These are phyloP conservation scores for Therioaphis trifolii DNA, from an alignment of 2,888 invertebrate species.

Conservation along the genomic window DNA sequence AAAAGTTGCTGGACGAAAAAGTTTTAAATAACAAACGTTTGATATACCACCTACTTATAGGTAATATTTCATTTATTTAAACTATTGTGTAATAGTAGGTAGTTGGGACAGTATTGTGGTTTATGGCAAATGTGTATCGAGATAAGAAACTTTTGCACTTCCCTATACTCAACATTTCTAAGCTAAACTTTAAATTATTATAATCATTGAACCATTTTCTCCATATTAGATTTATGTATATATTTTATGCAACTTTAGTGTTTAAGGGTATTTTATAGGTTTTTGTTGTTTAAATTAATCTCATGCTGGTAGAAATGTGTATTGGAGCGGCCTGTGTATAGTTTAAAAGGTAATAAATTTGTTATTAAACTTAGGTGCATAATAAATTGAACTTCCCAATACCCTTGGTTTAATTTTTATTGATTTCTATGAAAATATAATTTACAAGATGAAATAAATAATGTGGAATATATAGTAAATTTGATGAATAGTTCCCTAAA, in stretches of 20 bases:
- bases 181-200: constrained; percentile 37
- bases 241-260: constrained; percentile 24
- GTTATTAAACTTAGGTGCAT: not conserved
- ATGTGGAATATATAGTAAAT: not conserved
- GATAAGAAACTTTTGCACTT: constrained; percentile 25
- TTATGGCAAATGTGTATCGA: not conserved
- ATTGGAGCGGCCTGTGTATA: not conserved
- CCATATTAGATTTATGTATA: constrained; percentile 43
- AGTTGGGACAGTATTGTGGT: too few species aligned
- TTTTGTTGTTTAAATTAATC: constrained; percentile 29
- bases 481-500: not conserved
- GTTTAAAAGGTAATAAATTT: constrained; percentile 9
- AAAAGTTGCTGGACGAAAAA: too few species aligned
- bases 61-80: too few species aligned
- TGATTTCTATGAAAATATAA: not conserved
- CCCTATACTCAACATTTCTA: not conserved
- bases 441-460: not conserved
- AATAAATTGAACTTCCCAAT: not conserved
- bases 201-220: constrained; percentile 47
- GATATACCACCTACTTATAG: too few species aligned
- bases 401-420: not conserved
- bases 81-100: too few species aligned
- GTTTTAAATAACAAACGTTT: too few species aligned
- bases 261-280: constrained; percentile 26
- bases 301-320: not conserved